These are phyloP conservation scores for Lagocephalus sceleratus DNA, from an alignment of 2,797 vertebrate genomes.

Conservation along the genomic window DNA sequence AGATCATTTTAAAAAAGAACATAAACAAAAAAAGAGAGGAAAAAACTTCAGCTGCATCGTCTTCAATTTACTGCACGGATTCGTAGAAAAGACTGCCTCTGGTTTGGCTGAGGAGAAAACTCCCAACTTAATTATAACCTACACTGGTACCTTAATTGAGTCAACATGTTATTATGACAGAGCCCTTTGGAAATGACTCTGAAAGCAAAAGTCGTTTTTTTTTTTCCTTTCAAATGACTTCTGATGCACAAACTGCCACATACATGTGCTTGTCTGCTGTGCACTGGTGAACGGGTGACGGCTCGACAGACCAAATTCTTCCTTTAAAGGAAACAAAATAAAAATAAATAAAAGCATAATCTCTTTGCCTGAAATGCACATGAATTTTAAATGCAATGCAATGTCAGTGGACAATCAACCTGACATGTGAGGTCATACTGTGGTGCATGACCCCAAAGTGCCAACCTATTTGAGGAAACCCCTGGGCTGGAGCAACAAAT, in stretches of 20 bases:
- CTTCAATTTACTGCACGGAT: constrained; percentile 46
- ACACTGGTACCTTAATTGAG: constrained; percentile 64
- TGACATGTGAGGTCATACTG: constrained; percentile 40
- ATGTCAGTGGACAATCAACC: background rate
- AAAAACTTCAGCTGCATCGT: constrained; percentile 28
- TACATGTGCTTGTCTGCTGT: background rate
- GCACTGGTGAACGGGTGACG: background rate
- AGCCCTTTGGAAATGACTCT: constrained; percentile 30
- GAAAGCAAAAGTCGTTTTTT: constrained; percentile 43
- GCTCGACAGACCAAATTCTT: background rate
- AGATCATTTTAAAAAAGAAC: constrained; percentile 34
- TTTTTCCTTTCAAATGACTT: constrained; percentile 28
- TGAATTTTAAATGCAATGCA: background rate
- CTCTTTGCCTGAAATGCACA: background rate
- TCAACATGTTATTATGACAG: constrained; percentile 51
- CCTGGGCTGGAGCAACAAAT: constrained; percentile 12
- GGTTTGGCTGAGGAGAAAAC: constrained; percentile 45
- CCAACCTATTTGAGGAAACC: constrained; percentile 44
- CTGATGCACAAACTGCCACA: background rate
- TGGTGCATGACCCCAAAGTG: constrained; percentile 56
- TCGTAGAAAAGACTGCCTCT: constrained; percentile 32
- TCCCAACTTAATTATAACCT: constrained; percentile 62
- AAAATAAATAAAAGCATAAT: background rate
- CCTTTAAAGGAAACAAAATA: background rate
- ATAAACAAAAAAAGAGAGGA: constrained; percentile 26